These are phyloP conservation scores for Vulpes ferrilata DNA, from an alignment of 2,113 vertebrate species.

Conservation along the genomic window DNA sequence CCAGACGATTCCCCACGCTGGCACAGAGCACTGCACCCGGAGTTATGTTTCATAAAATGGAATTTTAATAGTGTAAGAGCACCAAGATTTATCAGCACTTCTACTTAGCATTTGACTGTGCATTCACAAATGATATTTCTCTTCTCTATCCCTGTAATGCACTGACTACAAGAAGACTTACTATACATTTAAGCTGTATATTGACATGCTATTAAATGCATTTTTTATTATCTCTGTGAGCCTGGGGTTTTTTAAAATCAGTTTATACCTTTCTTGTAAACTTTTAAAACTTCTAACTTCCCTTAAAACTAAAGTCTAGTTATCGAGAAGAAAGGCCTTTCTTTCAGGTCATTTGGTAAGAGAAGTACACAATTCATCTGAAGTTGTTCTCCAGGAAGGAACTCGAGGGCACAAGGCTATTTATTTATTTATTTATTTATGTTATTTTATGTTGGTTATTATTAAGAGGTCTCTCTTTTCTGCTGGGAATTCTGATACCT, in stretches of 20 bases:
- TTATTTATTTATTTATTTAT: not conserved
- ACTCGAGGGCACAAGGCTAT: not conserved
- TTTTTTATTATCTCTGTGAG: conserved; percentile 81
- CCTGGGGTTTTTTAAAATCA: conserved; percentile 78
- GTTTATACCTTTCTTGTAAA: conserved; percentile 49
- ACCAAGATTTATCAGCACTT: conserved; percentile 51
- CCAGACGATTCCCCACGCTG: conserved; percentile 65
- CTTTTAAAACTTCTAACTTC: not conserved
- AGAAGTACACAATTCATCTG: not conserved
- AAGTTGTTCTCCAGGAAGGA: not conserved
- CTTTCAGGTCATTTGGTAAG: not conserved
- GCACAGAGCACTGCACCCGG: conserved; percentile 72
- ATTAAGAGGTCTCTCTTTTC: not conserved
- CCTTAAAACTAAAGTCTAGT: not conserved
- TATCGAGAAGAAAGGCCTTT: not conserved
- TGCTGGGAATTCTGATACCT: not conserved
- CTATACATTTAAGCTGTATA: conserved; percentile 78
- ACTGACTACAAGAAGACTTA: conserved; percentile 76
- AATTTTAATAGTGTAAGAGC: conserved; percentile 79
- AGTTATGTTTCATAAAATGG: conserved; percentile 69
- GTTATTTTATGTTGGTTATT: not conserved
- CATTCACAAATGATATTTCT: conserved; percentile 73
- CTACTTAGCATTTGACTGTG: conserved; percentile 72
- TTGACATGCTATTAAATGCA: conserved; percentile 81
- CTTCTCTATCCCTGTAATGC: conserved; percentile 77